Base-by-base conservation (phyloP, 2,797 vertebrate genomes). In the Microctenopoma steveboyesi region DNA sequence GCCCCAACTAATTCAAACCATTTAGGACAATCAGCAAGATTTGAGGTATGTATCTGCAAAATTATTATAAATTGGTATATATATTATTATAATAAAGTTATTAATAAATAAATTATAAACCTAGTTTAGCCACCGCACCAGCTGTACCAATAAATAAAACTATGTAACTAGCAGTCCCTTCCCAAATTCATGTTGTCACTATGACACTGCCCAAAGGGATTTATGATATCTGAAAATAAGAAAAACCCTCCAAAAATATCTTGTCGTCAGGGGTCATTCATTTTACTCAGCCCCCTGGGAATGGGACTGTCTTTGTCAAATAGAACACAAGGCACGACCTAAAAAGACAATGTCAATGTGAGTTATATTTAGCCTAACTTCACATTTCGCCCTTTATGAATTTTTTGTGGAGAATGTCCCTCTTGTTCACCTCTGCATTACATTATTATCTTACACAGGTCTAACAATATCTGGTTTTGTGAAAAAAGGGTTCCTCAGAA, bases 261-360 rank as follows among this genome's bases (percentile, higher is more conserved):
- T 65, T 27, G 6, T 60, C 53, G 18, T 13, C 18, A 61, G 15
- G 40, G 18, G n/a, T 48, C 16, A 15, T 62, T 58, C 27, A 49
- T 63, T 58, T 72, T 35, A 16, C 47, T 68, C 15, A 55, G 0
- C 49, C 18, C 18, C 49, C 9, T 5, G 25, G 49, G 45, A 55
- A 25, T 55, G 15, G 10, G 1, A 30, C 63, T 45, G 47, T 46
- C 43, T 63, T 71, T 69, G 40, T 54, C 28, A 70, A 67, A 67
- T 47, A 68, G 49, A 58, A 68, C 22, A 54, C n/a, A 40, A 45
- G 47, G 15, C 48, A 1, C 22, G 15, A 40, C 12, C 30, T 47
- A 55, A 47, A 54, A 46, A 25, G n/a, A 53, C n/a, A 28, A 27
- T 30, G 11, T n/a, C 25, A 42, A 30, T 25, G 22, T 47, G 7